Base-by-base conservation (phyloP, 2,797 vertebrate genomes). In the Salarias fasciatus region DNA sequence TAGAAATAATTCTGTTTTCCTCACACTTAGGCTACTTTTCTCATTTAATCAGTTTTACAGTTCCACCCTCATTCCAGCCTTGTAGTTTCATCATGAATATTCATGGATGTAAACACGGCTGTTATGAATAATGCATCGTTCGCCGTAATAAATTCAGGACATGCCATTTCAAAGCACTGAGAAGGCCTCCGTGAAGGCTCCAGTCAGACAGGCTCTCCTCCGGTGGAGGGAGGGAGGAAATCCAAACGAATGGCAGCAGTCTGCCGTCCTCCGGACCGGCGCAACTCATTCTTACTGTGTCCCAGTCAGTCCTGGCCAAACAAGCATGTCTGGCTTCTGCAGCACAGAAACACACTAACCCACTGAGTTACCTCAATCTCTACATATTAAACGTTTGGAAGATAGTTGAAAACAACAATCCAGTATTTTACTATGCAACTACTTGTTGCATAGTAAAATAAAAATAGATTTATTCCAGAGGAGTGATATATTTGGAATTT, bases 71-170 rank as follows among this genome's bases (percentile, higher is more conserved):
- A 88, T 89, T 90, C 79, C 71, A 82, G 81, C 82, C 85, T 85
- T 85, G 86, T 87, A 88, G 76, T 91, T 89, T 75, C 75, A 66
- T 41, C 72, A 83, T 91, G 90, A 92, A 86, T 91, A 89, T 90
- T 85, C 89, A 74, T 51, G 9, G 24, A 44, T 85, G 81, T 75
- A 89, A 83, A 85, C 72, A 84, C 45, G 50, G 75, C 84, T 84
- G 79, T 77, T 86, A 89, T 92, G 90, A 91, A 92, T 91, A 90
- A 91, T 91, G 87, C 86, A 91, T 89, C 41, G 74, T 56, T 62
- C n/a, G 31, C 81, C 31, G 87, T 92, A 92, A 90, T 90, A 88
- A 69, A 91, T 91, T 89, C 91, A 90, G 82, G 73, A 86, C 86
- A 81, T 88, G 86, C 80, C 80, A 74, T 88, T 83, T 87, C 75